A percentile compares a stretch with the other conserved stretches of the same genome.
phyloP scores from a whole-genome alignment of 2,113 vertebrate genomes.

The Pimephales promelas region DNA sequence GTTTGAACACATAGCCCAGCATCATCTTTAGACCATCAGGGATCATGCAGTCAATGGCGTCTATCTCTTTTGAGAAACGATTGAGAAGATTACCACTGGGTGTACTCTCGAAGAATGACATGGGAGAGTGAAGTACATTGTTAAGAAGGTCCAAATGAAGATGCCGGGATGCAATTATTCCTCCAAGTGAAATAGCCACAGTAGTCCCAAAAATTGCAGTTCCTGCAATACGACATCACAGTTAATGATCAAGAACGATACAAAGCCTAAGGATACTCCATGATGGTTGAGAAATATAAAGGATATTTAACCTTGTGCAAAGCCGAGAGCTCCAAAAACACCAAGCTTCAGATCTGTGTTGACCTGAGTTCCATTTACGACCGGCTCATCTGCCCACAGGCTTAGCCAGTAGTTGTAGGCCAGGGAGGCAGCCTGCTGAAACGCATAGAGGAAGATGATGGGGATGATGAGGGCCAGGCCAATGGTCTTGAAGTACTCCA shows the following conservation, averaged over 20 bases:
- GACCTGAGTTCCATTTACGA: constrained; percentile 67
- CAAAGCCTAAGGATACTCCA: background rate
- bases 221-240: constrained; percentile 62
- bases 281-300: background rate
- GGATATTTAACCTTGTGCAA: constrained; percentile 74
- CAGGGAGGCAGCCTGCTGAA: constrained; percentile 80
- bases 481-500: constrained; percentile 71
- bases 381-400: constrained; percentile 77
- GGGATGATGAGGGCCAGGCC: constrained; percentile 64
- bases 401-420: constrained; percentile 82
- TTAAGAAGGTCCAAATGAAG: constrained; percentile 77
- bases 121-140: constrained; percentile 69
- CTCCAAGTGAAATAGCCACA: constrained; percentile 75
- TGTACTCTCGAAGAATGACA: constrained; percentile 82
- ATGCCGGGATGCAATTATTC: constrained; percentile 68
- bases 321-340: constrained; percentile 78
- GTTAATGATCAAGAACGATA: background rate
- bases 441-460: constrained; percentile 66
- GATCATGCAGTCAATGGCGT: constrained; percentile 79
- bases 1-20: constrained; percentile 75
- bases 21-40: constrained; percentile 80
- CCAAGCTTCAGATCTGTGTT: constrained; percentile 68
- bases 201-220: constrained; percentile 73
- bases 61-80: constrained; percentile 81
- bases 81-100: constrained; percentile 78